Base-by-base conservation (phyloP, 2,888 invertebrate species). In the Polydrusus pterygomalis region DNA sequence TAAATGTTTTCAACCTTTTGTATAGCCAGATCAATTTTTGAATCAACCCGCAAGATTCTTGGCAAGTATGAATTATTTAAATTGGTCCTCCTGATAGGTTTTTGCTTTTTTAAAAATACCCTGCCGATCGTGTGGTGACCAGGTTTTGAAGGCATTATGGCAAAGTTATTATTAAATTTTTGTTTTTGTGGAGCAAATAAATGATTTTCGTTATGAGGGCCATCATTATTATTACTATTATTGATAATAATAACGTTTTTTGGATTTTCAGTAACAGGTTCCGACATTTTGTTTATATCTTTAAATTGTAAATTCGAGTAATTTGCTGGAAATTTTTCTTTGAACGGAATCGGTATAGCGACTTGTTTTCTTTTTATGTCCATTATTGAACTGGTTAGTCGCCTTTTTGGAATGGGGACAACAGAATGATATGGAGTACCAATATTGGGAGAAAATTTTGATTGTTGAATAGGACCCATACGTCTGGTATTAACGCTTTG, bases 181-280 rank as follows among this genome's bases (percentile, higher is more conserved):
- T 30, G 30, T 54, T 40, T n/a, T 38, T 34, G 10, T 1, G 54
- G 25, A 11, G 54, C 13, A 43, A 40, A 56, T 2, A 68, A 40
- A 20, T 40, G 9, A 15, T 68, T 68, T 25, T 40, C 18, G n/a
- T 68, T 68, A 18, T 56, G 17, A n/a, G 34, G 18, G 1, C 68
- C 56, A n/a, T 71, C 49, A 20, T 64, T 72, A 25, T 54, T 64
- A 43, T 72, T 72, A 40, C 34, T 65, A 20, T 73, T 73, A 47
- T 73, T 73, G 13, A 73, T 73, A 1, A 73, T 62, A 30, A 73
- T 73, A 0, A 73, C 58, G 34, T 67, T 73, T 60, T 73, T 73
- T 11, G 69, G 43, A 20, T 70, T 49, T 13, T 70, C 56, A 17
- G 17, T 54, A 2, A 13, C 7, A 30, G n/a, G 1, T 30, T 13